Conservation (phyloP, 2,113 vertebrate genomes). For the Melospiza melodia region DNA sequence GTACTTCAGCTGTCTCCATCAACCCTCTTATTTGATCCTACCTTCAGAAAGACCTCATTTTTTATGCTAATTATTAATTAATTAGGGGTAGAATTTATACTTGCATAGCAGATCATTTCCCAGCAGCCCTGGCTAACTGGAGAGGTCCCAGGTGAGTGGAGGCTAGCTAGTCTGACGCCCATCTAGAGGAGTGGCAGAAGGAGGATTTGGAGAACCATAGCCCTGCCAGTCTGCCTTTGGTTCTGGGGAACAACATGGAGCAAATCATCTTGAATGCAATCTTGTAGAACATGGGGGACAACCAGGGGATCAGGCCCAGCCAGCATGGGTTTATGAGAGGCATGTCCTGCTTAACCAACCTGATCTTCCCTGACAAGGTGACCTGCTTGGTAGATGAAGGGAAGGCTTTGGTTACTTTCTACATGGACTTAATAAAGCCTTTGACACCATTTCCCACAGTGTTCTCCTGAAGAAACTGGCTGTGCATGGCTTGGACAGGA, state of each 20-base stretch:
- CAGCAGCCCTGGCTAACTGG: neutral
- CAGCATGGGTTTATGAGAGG: neutral
- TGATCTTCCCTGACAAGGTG: neutral
- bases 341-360: neutral
- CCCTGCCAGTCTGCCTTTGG: neutral
- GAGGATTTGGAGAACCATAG: neutral
- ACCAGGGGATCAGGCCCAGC: neutral
- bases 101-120: neutral
- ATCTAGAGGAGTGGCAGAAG: neutral
- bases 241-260: accelerated
- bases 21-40: neutral
- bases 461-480: neutral
- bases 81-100: neutral
- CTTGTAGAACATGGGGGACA: neutral
- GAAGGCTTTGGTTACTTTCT: neutral
- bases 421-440: neutral
- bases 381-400: neutral
- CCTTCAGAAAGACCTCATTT: neutral
- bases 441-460: neutral
- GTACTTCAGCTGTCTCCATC: neutral
- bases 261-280: neutral
- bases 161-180: accelerated
- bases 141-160: neutral
- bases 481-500: neutral
- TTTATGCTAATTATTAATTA: neutral